Base-by-base conservation (phyloP, 1,140 invertebrate genomes). In the Drosophila santomea region DNA sequence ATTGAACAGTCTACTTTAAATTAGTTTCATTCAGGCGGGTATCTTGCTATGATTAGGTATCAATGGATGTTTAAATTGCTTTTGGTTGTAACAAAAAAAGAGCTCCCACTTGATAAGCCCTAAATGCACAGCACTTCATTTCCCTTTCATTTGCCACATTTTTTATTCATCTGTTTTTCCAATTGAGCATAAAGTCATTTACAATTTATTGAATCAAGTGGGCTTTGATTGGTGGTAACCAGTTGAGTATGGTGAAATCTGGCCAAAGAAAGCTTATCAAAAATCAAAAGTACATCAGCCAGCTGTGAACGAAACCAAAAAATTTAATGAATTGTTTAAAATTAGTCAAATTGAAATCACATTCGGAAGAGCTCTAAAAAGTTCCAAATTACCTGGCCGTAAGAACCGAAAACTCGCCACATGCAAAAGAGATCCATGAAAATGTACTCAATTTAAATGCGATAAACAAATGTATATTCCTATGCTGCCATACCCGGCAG, bases 371-470 rank as follows among this genome's bases (percentile, higher is more conserved):
- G 20, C 41, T 28, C 17, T 43, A 60, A 66, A 35, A 67, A 64
- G 35, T 38, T 32, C 11, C 8, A 35, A 67, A 43, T 44, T 63
- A 51, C 15, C n/a, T 14, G 8, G 17, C n/a, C 12, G 3, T 36
- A 17, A 28, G 11, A 17, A n/a, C 32, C 17, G 6, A 55, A 32
- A 20, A 15, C 25, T 51, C 45, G 28, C 10, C 38, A 63, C 35
- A 8, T 32, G 8, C 15, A 14, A 23, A 12, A 8, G 17, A 25
- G 25, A 38, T 36, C 39, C 41, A 14, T 25, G 52, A 14, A 38
- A 58, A 51, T 23, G 39, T 50, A 38, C 54, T 50, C 68, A 35
- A 58, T 76, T 76, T 67, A 76, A 76, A 67, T 59, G 73, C 61
- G 52, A 76, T 74, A 75, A 74, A 75, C 71, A 64, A 56, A 75